Percentiles rank a stretch among this genome's conserved stretches.
Evolutionary conservation across 2,797 vertebrate genomes (phyloP).

Genomic region (Morus bassanus): DNA sequence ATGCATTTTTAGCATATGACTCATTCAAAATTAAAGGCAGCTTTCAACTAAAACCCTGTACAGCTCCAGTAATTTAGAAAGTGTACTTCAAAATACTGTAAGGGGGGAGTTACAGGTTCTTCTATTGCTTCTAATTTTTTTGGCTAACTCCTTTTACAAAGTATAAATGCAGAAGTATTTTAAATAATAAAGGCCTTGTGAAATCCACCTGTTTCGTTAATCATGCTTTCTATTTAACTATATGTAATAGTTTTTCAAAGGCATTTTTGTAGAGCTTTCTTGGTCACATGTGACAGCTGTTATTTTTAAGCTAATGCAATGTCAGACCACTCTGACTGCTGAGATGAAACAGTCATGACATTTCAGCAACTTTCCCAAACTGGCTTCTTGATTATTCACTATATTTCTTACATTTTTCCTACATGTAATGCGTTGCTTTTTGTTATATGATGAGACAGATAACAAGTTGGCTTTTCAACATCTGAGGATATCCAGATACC

Average conservation of each 20-base stretch:
- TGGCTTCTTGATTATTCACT: conserved; percentile 12
- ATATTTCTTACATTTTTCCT: background rate
- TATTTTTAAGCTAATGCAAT: background rate
- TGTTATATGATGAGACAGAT: background rate
- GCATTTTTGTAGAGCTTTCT: background rate
- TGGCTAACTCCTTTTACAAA: background rate
- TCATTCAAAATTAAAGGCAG: conserved; percentile 14
- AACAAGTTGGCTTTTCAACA: background rate
- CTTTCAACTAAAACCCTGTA: background rate
- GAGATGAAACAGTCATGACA: background rate
- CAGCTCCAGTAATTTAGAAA: background rate
- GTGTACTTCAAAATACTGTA: background rate
- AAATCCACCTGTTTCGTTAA: conserved; percentile 1
- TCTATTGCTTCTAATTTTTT: background rate
- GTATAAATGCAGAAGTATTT: background rate
- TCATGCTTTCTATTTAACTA: background rate
- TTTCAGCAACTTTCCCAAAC: background rate
- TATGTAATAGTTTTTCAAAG: background rate
- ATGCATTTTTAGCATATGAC: background rate
- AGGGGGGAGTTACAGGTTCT: background rate
- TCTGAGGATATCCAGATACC: background rate
- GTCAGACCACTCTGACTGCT: background rate
- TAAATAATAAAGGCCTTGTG: background rate
- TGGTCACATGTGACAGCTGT: background rate
- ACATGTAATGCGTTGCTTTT: background rate